Base-by-base conservation (phyloP, 1,140 invertebrate genomes). In the Euglossa dilemma region DNA sequence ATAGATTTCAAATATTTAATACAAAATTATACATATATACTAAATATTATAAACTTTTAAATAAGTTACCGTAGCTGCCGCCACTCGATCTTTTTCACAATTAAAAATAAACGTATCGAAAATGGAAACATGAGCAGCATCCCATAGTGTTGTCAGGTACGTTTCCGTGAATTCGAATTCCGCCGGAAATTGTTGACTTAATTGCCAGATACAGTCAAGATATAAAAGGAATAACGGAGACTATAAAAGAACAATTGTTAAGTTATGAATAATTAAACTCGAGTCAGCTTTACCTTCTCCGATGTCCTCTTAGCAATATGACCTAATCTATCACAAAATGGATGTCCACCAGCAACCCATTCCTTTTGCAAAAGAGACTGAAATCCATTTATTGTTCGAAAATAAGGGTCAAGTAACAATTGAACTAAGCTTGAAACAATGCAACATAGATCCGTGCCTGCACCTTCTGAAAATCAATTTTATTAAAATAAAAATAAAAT, bases 101-200 rank as follows among this genome's bases (percentile, higher is more conserved):
- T 98, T 98, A 91, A 99, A 99, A 25, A 99, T 95, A 95, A 99
- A 99, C 28, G 98, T 99, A 84, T 98, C 98, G 92, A 98, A 99
- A 54, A 98, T 95, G 50, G 98, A 97, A 87, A 98, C 95, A 89
- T 98, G 97, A 61, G 96, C 95, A 25, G 96, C 96, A 94, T 99
- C 98, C 98, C 98, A 99, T 7, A 99, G 91, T 0, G 97, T 97
- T 11, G 97, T 98, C 63, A 99, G 95, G 94, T 98, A 99, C 0
- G 97, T 98, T 94, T 99, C 98, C 9, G 97, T 97, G 94, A 98
- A 98, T 94, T 99, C 97, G 93, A 99, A 99, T 76, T 96, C 95
- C 2, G 96, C 95, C 16, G 98, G 98, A 94, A 97, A 98, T 94
- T 99, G 98, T 89, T 97, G 96, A 80, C 96, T 93, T 54, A 99